Evolutionary conservation across 2,113 vertebrate genomes (phyloP), one percentile per base, ranked within the genome.

Genomic region (Galeopterus variegatus): DNA sequence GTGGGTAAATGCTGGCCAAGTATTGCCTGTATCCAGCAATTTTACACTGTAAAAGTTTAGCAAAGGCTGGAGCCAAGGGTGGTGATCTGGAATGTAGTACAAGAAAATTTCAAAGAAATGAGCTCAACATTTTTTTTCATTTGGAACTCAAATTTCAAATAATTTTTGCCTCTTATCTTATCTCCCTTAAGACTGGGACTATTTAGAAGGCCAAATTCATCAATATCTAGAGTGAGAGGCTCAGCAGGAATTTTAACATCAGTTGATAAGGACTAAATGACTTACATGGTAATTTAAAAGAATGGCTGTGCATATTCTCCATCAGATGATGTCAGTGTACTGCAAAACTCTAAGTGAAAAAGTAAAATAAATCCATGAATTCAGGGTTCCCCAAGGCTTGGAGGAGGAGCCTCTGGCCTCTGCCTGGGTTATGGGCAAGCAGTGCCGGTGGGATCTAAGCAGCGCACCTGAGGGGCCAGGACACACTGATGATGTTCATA

Each of bases 41-140:
- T 52, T 64, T 67, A 79, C 62, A 67, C 18, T 52, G 15, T 81
- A 86, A 75, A 92, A 81, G 26, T 73, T 88, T 58, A 91, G 54
- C 65, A 83, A 92, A 94, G 45, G 33, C 58, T 88, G 24, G 41
- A 73, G 67, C 82, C 75, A 73, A 91, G 48, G 62, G 56, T 64
- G 70, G 84, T 90, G 75, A 90, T 90, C 62, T 97, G 94, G 88
- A 96, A 95, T 48, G 69, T 58, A 69, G 72, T 48, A 83, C 52
- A 93, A 93, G 64, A 85, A 17, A 86, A 95, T 91, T 90, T 86
- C 81, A 86, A 88, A 93, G 81, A 82, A 81, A 85, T 88, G n/a
- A 91, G 93, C 28, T 83, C 23, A 81, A 31, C 1, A 33, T 70
- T 80, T 58, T 84, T 60, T 80, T 52, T 14, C 15, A 70, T 84